Evolutionary conservation across 2,888 invertebrate species (phyloP), one percentile per base, ranked within the genome.

Genomic region (Taphrorychus bicolor): DNA sequence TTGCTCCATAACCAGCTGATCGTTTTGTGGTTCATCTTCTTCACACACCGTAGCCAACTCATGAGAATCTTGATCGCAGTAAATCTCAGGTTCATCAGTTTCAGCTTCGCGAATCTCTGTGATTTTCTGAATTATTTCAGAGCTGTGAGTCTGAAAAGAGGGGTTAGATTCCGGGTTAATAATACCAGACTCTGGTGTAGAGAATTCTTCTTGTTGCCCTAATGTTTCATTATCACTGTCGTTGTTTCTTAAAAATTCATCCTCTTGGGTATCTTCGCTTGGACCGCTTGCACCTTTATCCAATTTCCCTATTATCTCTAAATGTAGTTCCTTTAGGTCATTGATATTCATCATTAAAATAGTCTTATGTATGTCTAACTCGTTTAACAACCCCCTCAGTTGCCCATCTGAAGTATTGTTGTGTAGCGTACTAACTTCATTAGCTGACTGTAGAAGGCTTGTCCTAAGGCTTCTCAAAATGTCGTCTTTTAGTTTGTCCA

Each of bases 311-410:
- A 19, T 66, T 49, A 14, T 3, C 57, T 54, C 32, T 11, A 45
- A 17, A 2, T 53, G 53, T 45, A 62, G 57, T 41, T 69, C 45
- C 45, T 66, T 69, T 5, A 69, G 17, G 17, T 69, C 62, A 23
- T 24, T 72, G 23, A 74, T 60, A 59, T 72, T 76, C 62, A 72
- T 69, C 19, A 74, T 53, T 18, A 76, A 53, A 24, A 74, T 62
- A 5, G 72, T 69, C 59, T 75, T 75, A 16, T 75, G 74, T 7
- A 73, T 56, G 48, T 76, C 74, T 5, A 76, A 69, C 49, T 75
- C 75, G 57, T 74, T 66, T 7, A 75, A 49, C 16, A 76, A 53
- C 7, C 67, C 65, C 57, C 69, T 73, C 4, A 76, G 70, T 22
- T 74, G 72, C 17, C 67, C 61, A 66, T 75, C 73, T n/a, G 73